Conservation (phyloP, 23 tunicate species). For the Aplidium turbinatum region DNA sequence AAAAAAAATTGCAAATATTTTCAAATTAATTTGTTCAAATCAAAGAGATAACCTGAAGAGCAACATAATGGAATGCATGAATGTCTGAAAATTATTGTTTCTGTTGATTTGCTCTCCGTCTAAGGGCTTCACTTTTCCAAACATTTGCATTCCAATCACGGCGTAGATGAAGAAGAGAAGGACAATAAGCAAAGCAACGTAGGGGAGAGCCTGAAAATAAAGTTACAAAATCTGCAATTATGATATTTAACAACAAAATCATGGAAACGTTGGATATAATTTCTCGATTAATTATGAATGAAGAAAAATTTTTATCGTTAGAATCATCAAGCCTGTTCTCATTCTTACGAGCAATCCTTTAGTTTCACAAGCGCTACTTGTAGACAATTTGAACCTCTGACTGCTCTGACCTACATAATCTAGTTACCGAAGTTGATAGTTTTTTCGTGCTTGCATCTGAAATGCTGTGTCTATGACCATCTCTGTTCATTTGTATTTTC, state of each 20-base stretch:
- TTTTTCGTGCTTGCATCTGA: too few species aligned
- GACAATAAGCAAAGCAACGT: constrained; percentile 92
- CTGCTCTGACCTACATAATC: too few species aligned
- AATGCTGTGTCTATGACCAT: too few species aligned
- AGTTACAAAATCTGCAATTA: not conserved
- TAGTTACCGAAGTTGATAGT: too few species aligned
- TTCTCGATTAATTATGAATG: too few species aligned
- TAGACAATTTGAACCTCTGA: too few species aligned
- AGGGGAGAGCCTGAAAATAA: constrained; percentile 90
- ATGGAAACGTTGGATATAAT: too few species aligned
- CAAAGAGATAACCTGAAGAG: constrained; percentile 69
- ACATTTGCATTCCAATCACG: constrained; percentile 99
- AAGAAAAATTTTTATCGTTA: too few species aligned
- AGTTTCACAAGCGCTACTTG: too few species aligned
- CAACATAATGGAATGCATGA: constrained; percentile 75
- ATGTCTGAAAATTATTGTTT: constrained; percentile 93
- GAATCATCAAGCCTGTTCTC: too few species aligned
- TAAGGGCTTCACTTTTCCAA: constrained; percentile 84
- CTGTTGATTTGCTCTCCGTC: constrained; percentile 82
- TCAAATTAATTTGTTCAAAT: not conserved
- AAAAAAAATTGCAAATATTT: not conserved
- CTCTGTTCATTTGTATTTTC: too few species aligned
- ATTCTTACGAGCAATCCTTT: too few species aligned
- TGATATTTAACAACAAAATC: not conserved
- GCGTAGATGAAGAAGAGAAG: constrained; percentile 98